Evolutionary conservation across 2,797 vertebrate species (phyloP).

Genomic region (Tachyglossus aculeatus): DNA sequence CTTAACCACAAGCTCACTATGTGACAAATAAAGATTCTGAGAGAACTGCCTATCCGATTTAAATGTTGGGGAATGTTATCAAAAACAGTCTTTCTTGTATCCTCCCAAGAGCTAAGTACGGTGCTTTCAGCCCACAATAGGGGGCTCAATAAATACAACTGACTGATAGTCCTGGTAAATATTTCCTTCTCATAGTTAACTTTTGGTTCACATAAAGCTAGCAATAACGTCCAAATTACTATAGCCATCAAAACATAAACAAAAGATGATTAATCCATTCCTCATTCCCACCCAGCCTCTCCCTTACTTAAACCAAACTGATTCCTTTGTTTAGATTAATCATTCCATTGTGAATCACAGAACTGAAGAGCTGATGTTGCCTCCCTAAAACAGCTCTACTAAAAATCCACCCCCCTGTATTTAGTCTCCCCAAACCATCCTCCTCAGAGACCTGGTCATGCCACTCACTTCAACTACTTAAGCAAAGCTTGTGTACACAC

Average conservation of each 20-base stretch:
- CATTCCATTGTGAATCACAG: background rate
- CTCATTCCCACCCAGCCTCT: slow-evolving; percentile 1
- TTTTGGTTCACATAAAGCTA: slow-evolving; percentile 37
- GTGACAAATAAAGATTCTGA: too few relatives aligned
- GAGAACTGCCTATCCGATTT: too few relatives aligned
- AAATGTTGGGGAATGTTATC: too few relatives aligned
- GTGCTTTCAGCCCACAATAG: too few relatives aligned
- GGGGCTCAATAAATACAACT: slow-evolving; percentile 47
- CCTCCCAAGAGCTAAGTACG: too few relatives aligned
- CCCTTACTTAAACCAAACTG: slow-evolving; percentile 6
- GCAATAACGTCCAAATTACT: slow-evolving; percentile 51
- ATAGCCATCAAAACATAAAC: slow-evolving; percentile 25
- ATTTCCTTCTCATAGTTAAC: slow-evolving; percentile 31
- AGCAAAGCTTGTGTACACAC: too few relatives aligned
- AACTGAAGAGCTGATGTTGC: too few relatives aligned
- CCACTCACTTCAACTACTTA: too few relatives aligned
- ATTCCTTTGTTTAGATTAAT: slow-evolving; percentile 19
- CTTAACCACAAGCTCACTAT: too few relatives aligned
- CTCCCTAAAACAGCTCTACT: too few relatives aligned
- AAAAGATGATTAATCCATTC: slow-evolving; percentile 26
- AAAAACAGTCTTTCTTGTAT: too few relatives aligned
- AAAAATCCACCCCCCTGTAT: too few relatives aligned
- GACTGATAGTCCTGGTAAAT: slow-evolving; percentile 28
- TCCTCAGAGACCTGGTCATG: background rate
- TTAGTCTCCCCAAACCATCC: background rate